These are phyloP conservation scores for Anhinga rufa DNA, from an alignment of 2,113 vertebrate species.

Conservation along the genomic window DNA sequence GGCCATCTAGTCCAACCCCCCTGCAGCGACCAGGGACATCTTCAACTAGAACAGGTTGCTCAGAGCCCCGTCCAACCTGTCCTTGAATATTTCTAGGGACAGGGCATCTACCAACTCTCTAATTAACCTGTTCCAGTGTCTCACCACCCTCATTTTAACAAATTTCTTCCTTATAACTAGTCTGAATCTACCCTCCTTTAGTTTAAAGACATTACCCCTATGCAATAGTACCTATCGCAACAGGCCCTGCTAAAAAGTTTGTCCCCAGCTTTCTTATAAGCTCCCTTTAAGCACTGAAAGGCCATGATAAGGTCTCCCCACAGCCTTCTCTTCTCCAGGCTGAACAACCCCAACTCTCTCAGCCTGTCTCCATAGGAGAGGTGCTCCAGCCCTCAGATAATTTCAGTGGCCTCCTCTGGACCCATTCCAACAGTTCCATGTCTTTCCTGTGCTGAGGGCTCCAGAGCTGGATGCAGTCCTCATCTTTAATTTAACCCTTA, in stretches of 20 bases:
- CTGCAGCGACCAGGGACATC: background rate
- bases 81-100: background rate
- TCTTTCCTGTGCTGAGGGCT: background rate
- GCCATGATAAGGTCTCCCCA: background rate
- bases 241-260: background rate
- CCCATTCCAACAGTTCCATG: background rate
- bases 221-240: background rate
- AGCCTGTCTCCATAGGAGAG: background rate
- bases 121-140: background rate
- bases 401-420: background rate
- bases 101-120: background rate
- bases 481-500: background rate
- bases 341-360: background rate
- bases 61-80: background rate
- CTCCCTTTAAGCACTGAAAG: background rate
- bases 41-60: background rate
- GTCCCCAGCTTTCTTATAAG: background rate
- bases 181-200: background rate
- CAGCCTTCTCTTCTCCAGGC: background rate
- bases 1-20: too few relatives aligned
- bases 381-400: background rate
- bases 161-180: background rate
- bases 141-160: background rate
- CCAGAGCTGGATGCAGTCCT: background rate
- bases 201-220: background rate